Evolutionary conservation across 1,140 invertebrate genomes (phyloP).

Genomic region (Myzus persicae): DNA sequence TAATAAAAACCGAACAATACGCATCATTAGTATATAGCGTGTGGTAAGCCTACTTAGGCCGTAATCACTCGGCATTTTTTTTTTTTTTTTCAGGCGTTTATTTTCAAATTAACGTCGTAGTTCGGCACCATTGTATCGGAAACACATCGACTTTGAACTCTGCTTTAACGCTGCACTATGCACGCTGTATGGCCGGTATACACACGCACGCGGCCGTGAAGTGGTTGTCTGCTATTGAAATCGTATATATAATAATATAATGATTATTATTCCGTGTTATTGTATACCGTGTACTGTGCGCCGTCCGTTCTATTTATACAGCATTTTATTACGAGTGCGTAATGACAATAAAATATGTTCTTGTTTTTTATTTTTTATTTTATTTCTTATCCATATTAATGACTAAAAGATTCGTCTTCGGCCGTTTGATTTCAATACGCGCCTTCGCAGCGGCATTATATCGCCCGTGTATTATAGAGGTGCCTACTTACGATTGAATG

Average conservation of each 20-base stretch:
- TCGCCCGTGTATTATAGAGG: neutral
- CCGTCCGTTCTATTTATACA: neutral
- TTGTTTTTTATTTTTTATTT: neutral
- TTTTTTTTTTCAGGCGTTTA: constrained; percentile 19
- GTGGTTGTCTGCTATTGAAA: constrained; percentile 17
- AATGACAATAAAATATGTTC: neutral
- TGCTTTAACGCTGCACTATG: neutral
- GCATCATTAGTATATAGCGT: constrained; percentile 24
- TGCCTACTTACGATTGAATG: neutral
- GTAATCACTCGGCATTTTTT: constrained; percentile 17
- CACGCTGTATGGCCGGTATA: neutral
- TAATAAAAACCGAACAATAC: neutral
- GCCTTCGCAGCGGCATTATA: neutral
- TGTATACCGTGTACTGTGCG: neutral
- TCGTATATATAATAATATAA: neutral
- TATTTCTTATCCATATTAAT: neutral
- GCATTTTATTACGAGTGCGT: neutral
- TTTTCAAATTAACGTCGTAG: constrained; percentile 33
- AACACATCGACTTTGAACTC: constrained; percentile 4
- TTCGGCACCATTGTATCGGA: constrained; percentile 19
- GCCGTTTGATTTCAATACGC: neutral
- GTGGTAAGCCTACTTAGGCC: constrained; percentile 4
- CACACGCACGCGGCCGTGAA: neutral
- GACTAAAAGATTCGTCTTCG: neutral
- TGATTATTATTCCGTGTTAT: constrained; percentile 20